Base-by-base conservation (phyloP, 1,140 invertebrate species). In the Phocides pigmalion region DNA sequence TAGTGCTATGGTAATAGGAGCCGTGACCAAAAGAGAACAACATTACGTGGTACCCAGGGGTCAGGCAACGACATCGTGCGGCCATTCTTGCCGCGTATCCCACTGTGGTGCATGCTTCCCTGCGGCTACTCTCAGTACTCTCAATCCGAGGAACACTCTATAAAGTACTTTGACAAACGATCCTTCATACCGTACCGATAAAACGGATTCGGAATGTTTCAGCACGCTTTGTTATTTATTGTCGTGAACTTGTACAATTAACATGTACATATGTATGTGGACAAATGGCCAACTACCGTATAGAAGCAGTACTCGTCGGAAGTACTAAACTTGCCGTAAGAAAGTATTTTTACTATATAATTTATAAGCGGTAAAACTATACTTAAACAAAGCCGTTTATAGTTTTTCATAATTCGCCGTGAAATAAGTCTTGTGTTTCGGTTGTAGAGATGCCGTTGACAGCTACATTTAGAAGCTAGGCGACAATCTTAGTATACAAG, bases 31-130 rank as follows among this genome's bases (percentile, higher is more conserved):
- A 79, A 76, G 54, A 59, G 74, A 70, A 76, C 72, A 53, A 56
- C 49, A 73, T 72, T 77, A 77, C 74, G 32, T 37, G 42, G 50
- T 79, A 71, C 59, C 51, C 65, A 67, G 62, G 67, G 79, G 81
- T 79, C 79, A 74, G 44, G 47, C 67, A 66, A 65, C 71, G 74
- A 87, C 79, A 79, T 82, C 84, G 82, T 85, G 83, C 71, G 74
- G 70, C 80, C 79, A 83, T 83, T n/a, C n/a, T n/a, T 86, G 78
- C 81, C 12, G 22, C 49, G 49, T 79, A 70, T 72, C 56, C 58
- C 68, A 65, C 67, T 69, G 25, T 32, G 61, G 53, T 68, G 62
- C 65, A 63, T 50, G 63, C 22, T 56, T 37, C 28, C 62, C 64
- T 25, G 42, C 51, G 66, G 64, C 58, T 49, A 62, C 35, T 41